phyloP scores from a whole-genome alignment of 2,888 invertebrate genomes.

The Drosophila anceps region DNA sequence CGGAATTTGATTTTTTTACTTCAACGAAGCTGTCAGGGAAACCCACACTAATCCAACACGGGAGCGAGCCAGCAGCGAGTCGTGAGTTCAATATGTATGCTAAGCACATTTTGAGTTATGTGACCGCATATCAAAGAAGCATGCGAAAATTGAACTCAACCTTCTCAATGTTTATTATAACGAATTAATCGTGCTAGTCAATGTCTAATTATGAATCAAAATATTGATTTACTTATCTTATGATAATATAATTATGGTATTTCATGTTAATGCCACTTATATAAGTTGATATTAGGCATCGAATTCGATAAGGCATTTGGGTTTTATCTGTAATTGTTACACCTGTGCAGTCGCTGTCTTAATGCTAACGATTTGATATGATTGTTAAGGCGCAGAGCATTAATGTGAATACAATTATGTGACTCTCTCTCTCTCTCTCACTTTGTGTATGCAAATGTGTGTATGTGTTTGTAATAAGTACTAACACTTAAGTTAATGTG shows the following conservation, averaged over 20 bases:
- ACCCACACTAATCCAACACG: neutral
- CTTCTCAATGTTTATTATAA: neutral
- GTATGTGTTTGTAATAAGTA: constrained; percentile 24
- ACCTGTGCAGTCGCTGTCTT: neutral
- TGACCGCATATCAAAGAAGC: neutral
- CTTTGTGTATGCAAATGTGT: neutral
- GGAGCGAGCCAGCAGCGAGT: neutral
- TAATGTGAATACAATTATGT: constrained; percentile 22
- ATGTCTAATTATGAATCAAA: neutral
- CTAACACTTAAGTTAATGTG: constrained; percentile 33
- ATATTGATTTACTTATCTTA: neutral
- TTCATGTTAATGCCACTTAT: neutral
- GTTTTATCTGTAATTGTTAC: neutral
- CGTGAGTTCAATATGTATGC: constrained; percentile 16
- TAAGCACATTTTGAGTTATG: neutral
- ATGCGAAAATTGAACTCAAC: neutral
- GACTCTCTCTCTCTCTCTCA: neutral
- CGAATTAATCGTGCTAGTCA: neutral
- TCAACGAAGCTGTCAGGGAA: constrained; percentile 17
- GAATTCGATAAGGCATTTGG: neutral
- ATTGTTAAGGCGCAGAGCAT: constrained; percentile 14
- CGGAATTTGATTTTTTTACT: constrained; percentile 56
- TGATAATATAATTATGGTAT: neutral
- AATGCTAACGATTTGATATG: constrained; percentile 1
- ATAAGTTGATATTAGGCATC: neutral